Base-by-base conservation (phyloP, 2,797 vertebrate genomes). In the Monodelphis domestica region DNA sequence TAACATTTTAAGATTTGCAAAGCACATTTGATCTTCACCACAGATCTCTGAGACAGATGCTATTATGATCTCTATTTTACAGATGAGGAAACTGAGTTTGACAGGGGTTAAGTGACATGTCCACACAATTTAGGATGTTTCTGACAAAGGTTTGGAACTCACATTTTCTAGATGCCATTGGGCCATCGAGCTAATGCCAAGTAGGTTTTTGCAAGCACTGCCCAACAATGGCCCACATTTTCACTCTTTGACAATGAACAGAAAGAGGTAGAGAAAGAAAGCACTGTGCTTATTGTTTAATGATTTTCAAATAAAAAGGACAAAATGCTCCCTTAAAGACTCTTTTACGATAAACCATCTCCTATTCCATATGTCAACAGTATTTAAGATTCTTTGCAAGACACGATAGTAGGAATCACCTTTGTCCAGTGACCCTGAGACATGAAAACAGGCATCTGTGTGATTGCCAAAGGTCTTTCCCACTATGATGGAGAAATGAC, bases 1-100 rank as follows among this genome's bases (percentile, higher is more conserved):
- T 78, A 45, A 9, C 57, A 38, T 78, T 38, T 78, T 38, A 78
- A 24, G 56, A 87, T 30, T 53, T 50, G 14, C 12, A 7, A 63
- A 45, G 21, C 52, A 93, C 45, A 59, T 52, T 87, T 92, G 53
- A 88, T 87, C 78, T 29, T 92, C 33, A 52, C 33, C 94, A 88
- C 84, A 92, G 26, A 87, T n/a, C 29, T 92, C 5, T 54, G 89
- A 91, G 84, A 28, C 53, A 50, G 93, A 30, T 26, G 55, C 54
- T 6, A 26, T 95, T 63, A 87, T 10, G 7, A 45, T 84, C 30
- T 50, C 12, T 6, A 91, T 91, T 45, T 93, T 95, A 88, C 30
- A 55, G 56, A 90, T 53, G 78, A 59, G 54, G 54, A 92, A 51
- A 59, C 26, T 87, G 54, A 92, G n/a, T 56, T 57, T 91, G 4